Base-by-base conservation (phyloP, 64 coral and sea anemone species). In the Actinia equina region DNA sequence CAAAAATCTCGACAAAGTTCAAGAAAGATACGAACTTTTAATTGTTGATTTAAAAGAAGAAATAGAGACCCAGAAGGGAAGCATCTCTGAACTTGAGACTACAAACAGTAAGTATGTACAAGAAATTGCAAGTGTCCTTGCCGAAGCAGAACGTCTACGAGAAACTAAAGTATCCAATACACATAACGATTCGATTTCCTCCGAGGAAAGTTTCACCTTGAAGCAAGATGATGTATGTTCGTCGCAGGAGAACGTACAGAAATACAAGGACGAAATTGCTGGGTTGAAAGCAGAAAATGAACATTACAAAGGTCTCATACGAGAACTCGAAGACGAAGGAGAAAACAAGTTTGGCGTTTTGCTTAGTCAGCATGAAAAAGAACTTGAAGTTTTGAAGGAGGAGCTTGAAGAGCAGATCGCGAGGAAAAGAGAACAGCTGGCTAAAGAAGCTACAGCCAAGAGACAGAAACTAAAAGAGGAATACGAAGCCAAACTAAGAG, bases 341-440 rank as follows among this genome's bases (percentile, higher is more conserved):
- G 58, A 83, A 6, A 84, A 97, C 59, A 97, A 87, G 60, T 97
- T 97, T 88, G 94, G 94, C 17, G 94, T 97, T 51, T 90, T 97
- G 10, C 53, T 97, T 46, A 97, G 94, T 71, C 91, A 97, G 80
- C 94, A 97, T 23, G 94, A 97, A 71, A 97, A 93, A 84, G 94
- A 97, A 77, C 71, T 97, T 5, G 94, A 93, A 57, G 77, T n/a
- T 43, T 82, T 97, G 37, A 97, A 97, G 77, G 91, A 90, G 80
- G 94, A 97, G 54, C 91, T 97, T 27, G 94, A 97, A 64, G 94
- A 97, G 59, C 94, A 97, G 86, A 97, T 97, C 23, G 88, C 94
- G 6, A 97, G 81, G 43, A 97, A 97, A 90, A 45, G 94, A 86
- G 94, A 97, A 20, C 94, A 97, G 84, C 88, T 97, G 57, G 92